These are phyloP conservation scores for Micromys minutus DNA, from an alignment of 2,113 vertebrate genomes.

Conservation along the genomic window DNA sequence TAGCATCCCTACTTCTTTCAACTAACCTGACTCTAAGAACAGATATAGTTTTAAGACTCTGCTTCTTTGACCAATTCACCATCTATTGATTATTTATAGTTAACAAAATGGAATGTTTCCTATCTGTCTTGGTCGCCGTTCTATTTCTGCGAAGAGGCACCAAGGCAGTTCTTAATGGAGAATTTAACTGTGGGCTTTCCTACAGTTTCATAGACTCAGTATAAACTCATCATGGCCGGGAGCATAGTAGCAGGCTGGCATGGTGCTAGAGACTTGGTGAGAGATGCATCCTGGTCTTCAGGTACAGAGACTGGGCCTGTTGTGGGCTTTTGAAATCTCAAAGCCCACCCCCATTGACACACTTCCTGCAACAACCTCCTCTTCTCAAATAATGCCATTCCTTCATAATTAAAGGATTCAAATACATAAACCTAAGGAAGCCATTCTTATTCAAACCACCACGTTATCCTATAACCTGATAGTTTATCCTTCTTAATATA, in stretches of 20 bases:
- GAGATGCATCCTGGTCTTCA: not conserved
- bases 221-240: no score
- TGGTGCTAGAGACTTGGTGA: not conserved
- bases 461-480: conserved; percentile 2
- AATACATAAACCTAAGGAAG: not conserved
- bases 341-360: not conserved
- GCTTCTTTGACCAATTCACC: not conserved
- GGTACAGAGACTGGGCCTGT: not conserved
- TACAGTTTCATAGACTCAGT: not conserved
- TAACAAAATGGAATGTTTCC: not conserved
- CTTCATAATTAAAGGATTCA: not conserved
- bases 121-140: not conserved
- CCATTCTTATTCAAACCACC: not conserved
- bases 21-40: not conserved
- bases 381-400: not conserved
- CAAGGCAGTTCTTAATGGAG: not conserved
- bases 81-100: not conserved
- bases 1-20: not conserved
- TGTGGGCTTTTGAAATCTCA: not conserved
- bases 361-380: not conserved
- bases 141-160: not conserved
- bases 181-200: not conserved
- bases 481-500: conserved; percentile 40
- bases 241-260: not conserved
- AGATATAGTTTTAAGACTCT: not conserved